Base-by-base conservation (phyloP, 2,113 vertebrate species). In the Podocnemis expansa region DNA sequence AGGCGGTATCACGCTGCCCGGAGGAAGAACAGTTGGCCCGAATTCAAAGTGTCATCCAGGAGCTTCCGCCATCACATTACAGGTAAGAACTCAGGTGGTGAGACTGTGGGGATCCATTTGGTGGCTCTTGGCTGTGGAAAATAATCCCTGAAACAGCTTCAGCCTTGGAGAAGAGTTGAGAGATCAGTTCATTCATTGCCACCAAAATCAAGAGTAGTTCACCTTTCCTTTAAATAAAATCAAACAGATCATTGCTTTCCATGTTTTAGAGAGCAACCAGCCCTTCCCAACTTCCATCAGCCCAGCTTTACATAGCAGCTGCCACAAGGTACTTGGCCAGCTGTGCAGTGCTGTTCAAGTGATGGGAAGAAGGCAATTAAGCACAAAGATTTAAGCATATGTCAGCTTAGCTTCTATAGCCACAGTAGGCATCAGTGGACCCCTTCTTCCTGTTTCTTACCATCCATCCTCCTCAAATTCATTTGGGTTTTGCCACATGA, bases 51-150 rank as follows among this genome's bases (percentile, higher is more conserved):
- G 98, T 98, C 97, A 98, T 99, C 97, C 98, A 98, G 97, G 98
- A 99, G 93, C 98, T 99, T 79, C 99, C 99, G 7, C 97, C 96
- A 8, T 96, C 99, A 4, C 99, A 99, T 97, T 99, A 99, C 96
- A 99, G 99, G 99, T 99, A 98, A 98, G 96, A 95, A 34, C 0
- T 2, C 14, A 8, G 25, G 31, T 41, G 8, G 6, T 0, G 1
- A 70, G 63, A 75, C 80, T 76, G 80, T 82, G 80, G 63, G 76
- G 83, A 58, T 43, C 70, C 70, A 38, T 1, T 2, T 52, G 70
- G n/a, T 82, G 51, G 67, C 73, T 34, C 10, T 76, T 14, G 22
- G 10, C 5, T 2, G 17, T 27, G 73, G 38, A n/a, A 27, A 82
- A 49, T 24, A 47, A 12, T 94, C 80, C 67, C 38, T 34, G 47